A percentile compares a stretch with the other conserved stretches of the same genome.
Evolutionary conservation across 2,888 invertebrate genomes (phyloP).

Genomic region (Ormia ochracea): DNA sequence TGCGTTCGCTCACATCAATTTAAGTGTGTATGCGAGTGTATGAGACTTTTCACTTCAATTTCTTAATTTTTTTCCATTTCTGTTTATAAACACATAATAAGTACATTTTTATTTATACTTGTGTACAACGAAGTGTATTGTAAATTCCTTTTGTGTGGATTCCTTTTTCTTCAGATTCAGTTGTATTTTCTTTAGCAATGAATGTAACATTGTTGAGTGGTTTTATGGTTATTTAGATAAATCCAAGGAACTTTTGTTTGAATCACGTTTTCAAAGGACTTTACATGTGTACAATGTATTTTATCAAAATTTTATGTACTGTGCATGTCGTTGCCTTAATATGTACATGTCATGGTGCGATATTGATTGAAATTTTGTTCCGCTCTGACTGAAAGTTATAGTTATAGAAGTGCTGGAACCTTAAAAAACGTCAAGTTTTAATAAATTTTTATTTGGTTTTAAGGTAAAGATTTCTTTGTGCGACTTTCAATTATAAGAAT

Average conservation of each 20-base stretch:
- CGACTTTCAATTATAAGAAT: too few species aligned
- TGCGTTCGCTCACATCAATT: slow-evolving; percentile 17
- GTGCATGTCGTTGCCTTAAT: too few species aligned
- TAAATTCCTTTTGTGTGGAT: slow-evolving; percentile 16
- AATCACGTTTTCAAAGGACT: slow-evolving; percentile 45
- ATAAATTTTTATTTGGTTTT: too few species aligned
- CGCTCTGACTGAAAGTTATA: too few species aligned
- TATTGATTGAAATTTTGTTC: too few species aligned
- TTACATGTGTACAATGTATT: slow-evolving; percentile 3
- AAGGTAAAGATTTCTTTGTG: too few species aligned
- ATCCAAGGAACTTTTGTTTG: slow-evolving; percentile 52
- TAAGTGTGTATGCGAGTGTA: slow-evolving; percentile 23
- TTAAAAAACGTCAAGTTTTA: too few species aligned
- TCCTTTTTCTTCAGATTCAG: slow-evolving; percentile 10
- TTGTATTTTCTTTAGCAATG: slow-evolving; percentile 27
- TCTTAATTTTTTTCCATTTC: background rate
- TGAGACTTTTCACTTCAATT: slow-evolving; percentile 34
- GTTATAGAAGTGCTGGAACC: too few species aligned
- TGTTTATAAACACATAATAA: too few species aligned
- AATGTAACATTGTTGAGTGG: slow-evolving; percentile 56
- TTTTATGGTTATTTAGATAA: slow-evolving; percentile 57
- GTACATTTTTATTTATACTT: slow-evolving; percentile 7
- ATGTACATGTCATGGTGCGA: too few species aligned
- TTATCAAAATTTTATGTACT: background rate
- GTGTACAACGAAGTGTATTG: slow-evolving; percentile 16